These are phyloP conservation scores for Dasyurus viverrinus DNA, from an alignment of 2,113 vertebrate genomes.

Conservation along the genomic window DNA sequence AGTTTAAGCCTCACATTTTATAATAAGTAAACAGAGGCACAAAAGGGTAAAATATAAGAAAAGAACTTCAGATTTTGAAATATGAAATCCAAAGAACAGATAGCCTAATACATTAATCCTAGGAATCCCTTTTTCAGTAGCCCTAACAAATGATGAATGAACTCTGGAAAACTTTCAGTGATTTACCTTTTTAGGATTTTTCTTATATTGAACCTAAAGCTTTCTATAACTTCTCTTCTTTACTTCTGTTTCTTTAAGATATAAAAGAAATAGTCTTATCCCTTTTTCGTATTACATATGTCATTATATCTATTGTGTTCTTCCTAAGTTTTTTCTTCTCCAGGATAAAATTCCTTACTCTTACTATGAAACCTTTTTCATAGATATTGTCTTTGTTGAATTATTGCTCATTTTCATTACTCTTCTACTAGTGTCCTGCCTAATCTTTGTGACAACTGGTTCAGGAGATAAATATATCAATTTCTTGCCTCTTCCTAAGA, in stretches of 20 bases:
- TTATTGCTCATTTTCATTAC: not conserved
- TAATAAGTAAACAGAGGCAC: not conserved
- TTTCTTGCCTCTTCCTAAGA: not conserved
- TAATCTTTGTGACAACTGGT: not conserved
- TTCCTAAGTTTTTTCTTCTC: not conserved
- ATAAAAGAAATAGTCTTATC: not conserved
- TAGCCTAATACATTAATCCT: not conserved
- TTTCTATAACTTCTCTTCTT: not conserved
- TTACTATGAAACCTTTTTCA: not conserved
- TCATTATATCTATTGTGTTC: not conserved
- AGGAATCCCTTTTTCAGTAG: not conserved
- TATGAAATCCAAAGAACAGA: not conserved
- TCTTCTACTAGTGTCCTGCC: not conserved
- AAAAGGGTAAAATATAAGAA: not conserved
- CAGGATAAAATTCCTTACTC: not conserved
- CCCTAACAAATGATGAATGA: not conserved
- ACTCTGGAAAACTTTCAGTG: not conserved
- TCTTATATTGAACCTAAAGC: not conserved
- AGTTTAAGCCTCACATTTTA: not conserved
- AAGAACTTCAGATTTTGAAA: not conserved
- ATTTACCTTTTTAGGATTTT: not conserved
- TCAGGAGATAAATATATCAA: not conserved
- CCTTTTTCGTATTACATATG: not conserved
- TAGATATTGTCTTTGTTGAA: not conserved
- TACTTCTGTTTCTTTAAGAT: not conserved